Evolutionary conservation across 1,140 invertebrate genomes (phyloP).

Genomic region (Lysiphlebus fabarum): DNA sequence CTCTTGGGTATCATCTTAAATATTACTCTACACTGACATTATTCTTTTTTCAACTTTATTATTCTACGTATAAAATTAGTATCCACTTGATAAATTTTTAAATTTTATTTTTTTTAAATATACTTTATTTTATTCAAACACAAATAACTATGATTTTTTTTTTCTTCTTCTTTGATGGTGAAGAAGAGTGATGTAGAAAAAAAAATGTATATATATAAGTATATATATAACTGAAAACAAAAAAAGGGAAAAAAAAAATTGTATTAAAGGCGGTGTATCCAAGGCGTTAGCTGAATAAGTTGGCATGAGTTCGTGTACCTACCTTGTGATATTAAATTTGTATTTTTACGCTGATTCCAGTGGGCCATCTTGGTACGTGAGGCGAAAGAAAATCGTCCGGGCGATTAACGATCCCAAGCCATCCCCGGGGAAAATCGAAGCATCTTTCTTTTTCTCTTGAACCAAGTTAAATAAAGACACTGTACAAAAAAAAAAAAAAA

Average conservation of each 20-base stretch:
- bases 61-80: slow-evolving; percentile 2
- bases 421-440: slow-evolving; percentile 38
- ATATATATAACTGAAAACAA: too few relatives aligned
- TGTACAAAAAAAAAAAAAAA: not conserved
- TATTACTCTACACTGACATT: slow-evolving; percentile 19
- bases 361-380: slow-evolving; percentile 54
- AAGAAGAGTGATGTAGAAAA: too few relatives aligned
- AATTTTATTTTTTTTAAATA: too few relatives aligned
- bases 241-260: too few relatives aligned
- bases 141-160: too few relatives aligned
- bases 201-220: too few relatives aligned
- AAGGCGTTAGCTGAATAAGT: too few relatives aligned
- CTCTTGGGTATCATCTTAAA: slow-evolving; percentile 33
- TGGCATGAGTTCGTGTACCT: too few relatives aligned
- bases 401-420: slow-evolving; percentile 55
- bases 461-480: too few relatives aligned
- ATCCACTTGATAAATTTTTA: not conserved
- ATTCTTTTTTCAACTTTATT: slow-evolving; percentile 19
- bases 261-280: too few relatives aligned
- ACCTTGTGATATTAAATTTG: slow-evolving; percentile 54
- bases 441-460: slow-evolving; percentile 10
- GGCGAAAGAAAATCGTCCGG: slow-evolving; percentile 52
- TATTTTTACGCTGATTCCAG: slow-evolving; percentile 59
- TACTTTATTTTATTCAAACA: too few relatives aligned
- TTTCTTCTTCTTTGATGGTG: too few relatives aligned